These are phyloP conservation scores for Lytechinus pictus DNA, from an alignment of 35 echinoderm and acorn worm genomes.

Conservation along the genomic window DNA sequence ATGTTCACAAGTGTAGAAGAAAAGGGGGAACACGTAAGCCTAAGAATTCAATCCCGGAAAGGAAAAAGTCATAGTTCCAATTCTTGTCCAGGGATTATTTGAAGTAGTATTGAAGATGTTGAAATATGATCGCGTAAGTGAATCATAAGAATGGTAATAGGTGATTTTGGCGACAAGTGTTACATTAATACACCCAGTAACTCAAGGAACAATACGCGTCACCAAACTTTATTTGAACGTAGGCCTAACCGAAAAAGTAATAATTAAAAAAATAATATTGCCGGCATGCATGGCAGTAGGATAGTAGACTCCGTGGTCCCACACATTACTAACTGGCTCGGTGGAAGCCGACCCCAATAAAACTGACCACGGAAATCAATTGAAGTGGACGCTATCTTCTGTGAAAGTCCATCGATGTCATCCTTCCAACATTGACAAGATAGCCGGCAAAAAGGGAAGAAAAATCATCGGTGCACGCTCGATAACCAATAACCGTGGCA, in stretches of 20 bases:
- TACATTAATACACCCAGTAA: background rate
- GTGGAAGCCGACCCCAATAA: background rate
- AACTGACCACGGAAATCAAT: background rate
- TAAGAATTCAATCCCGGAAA: background rate
- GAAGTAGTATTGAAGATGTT: background rate
- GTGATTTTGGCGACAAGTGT: background rate
- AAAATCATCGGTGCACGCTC: conserved; percentile 46
- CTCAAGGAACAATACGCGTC: background rate
- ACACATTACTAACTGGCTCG: background rate
- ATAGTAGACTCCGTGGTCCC: background rate
- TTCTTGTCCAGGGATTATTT: background rate
- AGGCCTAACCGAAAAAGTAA: background rate
- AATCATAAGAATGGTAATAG: background rate
- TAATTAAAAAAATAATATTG: background rate
- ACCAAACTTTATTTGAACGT: background rate
- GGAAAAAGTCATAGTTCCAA: background rate
- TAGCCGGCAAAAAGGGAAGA: conserved; percentile 17
- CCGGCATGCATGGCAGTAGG: background rate
- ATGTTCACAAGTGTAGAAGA: background rate
- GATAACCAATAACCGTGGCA: conserved; percentile 57
- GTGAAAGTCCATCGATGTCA: background rate
- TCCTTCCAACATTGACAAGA: background rate
- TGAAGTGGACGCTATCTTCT: background rate
- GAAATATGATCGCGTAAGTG: background rate
- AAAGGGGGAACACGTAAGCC: background rate